Conservation (phyloP, 1,140 invertebrate species). For the Lasaia peninsularis region DNA sequence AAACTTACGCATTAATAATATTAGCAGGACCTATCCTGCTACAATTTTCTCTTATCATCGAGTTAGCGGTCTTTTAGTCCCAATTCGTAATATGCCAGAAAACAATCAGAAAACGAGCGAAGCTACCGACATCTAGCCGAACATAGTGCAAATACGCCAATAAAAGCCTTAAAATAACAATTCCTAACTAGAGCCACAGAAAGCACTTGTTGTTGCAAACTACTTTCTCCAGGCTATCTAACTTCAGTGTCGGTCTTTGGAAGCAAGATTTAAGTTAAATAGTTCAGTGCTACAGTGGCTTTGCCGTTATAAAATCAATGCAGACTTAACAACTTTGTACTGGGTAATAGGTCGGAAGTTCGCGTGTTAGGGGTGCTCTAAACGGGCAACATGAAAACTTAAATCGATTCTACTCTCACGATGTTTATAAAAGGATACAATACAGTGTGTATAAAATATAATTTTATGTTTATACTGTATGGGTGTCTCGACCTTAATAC, state of each 20-base stretch:
- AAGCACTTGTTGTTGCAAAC: slow-evolving; percentile 46
- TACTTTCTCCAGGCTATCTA: slow-evolving; percentile 51
- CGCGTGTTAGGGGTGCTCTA: slow-evolving; percentile 21
- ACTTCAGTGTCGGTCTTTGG: slow-evolving; percentile 34
- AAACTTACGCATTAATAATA: too few relatives aligned
- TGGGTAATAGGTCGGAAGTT: slow-evolving; percentile 42
- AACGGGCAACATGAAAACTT: slow-evolving; percentile 2
- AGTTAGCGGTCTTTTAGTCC: too few relatives aligned
- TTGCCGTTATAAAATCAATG: slow-evolving; percentile 44
- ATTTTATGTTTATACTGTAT: too few relatives aligned
- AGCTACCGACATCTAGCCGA: neutral
- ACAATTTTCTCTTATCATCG: too few relatives aligned
- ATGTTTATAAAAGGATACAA: neutral
- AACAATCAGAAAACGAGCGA: too few relatives aligned
- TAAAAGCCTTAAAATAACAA: slow-evolving; percentile 41
- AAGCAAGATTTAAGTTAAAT: slow-evolving; percentile 30
- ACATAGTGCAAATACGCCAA: slow-evolving; percentile 26
- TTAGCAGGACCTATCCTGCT: too few relatives aligned
- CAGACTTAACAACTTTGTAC: slow-evolving; percentile 37
- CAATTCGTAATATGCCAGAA: too few relatives aligned
- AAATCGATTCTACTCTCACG: neutral
- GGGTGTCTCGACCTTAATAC: too few relatives aligned
- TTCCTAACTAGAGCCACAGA: slow-evolving; percentile 37
- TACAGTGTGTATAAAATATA: neutral
- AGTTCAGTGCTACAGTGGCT: slow-evolving; percentile 19